Conservation (phyloP, 2,797 vertebrate species). For the Melanotaenia pygmaea region DNA sequence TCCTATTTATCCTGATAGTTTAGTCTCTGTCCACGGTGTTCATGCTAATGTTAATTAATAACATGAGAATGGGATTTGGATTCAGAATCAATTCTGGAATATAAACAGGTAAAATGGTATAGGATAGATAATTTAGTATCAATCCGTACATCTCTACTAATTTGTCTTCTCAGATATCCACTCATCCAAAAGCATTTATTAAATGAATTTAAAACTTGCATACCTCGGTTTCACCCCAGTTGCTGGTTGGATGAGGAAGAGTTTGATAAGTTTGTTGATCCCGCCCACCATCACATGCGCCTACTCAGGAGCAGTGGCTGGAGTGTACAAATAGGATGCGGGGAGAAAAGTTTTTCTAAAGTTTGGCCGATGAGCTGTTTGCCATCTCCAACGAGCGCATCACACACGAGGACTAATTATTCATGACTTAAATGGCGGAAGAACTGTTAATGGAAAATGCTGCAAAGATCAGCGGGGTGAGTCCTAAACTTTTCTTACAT, state of each 20-base stretch:
- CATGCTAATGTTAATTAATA: too few relatives aligned
- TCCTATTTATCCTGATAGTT: too few relatives aligned
- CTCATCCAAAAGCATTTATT: too few relatives aligned
- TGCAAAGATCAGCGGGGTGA: constrained; percentile 72
- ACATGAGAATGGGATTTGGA: too few relatives aligned
- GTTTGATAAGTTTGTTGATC: constrained; percentile 18
- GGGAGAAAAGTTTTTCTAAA: constrained; percentile 42
- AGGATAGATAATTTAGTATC: too few relatives aligned
- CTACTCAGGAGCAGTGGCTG: constrained; percentile 42
- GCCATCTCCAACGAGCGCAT: constrained; percentile 19
- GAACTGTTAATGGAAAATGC: constrained; percentile 70
- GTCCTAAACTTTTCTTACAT: constrained; percentile 35
- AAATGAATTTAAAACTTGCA: too few relatives aligned
- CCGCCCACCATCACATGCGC: constrained; percentile 49
- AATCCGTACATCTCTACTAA: too few relatives aligned
- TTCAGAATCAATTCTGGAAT: too few relatives aligned
- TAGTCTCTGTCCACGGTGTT: too few relatives aligned
- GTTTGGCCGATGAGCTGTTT: constrained; percentile 39
- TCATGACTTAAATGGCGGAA: constrained; percentile 80
- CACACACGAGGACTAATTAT: constrained; percentile 27
- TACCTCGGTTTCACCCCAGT: too few relatives aligned
- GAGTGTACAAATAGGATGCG: constrained; percentile 54
- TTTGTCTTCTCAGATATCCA: too few relatives aligned
- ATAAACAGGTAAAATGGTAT: too few relatives aligned
- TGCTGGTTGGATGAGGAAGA: constrained; percentile 14